Percentiles rank a stretch among this genome's conserved stretches.
Conservation (phyloP, 2,797 vertebrate genomes). For the Cyprinella venusta region DNA sequence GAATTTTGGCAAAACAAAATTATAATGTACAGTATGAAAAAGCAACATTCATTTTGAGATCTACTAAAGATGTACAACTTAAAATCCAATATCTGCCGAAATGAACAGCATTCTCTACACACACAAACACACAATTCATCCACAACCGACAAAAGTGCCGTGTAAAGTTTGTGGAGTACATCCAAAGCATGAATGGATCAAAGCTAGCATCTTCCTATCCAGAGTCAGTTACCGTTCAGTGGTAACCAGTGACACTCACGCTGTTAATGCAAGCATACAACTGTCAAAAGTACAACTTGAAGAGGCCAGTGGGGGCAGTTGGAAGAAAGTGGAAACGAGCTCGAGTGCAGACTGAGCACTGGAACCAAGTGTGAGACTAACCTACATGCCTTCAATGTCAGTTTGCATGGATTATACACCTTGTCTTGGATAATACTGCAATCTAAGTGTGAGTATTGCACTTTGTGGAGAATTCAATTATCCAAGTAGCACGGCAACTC, state of each 20-base stretch:
- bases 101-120: too few species aligned
- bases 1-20: not conserved
- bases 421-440: constrained; percentile 17
- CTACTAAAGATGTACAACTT: too few species aligned
- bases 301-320: not conserved
- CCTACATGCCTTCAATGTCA: not conserved
- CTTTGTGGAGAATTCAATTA: constrained; percentile 15
- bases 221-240: too few species aligned
- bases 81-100: too few species aligned
- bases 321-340: not conserved
- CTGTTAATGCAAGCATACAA: not conserved
- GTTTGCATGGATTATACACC: constrained; percentile 6
- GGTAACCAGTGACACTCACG: not conserved
- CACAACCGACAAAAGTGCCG: too few species aligned
- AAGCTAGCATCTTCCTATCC: too few species aligned
- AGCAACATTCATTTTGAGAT: too few species aligned
- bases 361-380: not conserved
- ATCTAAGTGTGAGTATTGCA: constrained; percentile 16
- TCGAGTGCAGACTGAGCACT: not conserved
- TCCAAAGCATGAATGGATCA: too few species aligned
- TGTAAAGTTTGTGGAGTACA: too few species aligned
- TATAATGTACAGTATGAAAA: too few species aligned
- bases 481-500: constrained; percentile 3
- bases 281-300: not conserved
- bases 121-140: too few species aligned